Base-by-base conservation (phyloP, 2,888 invertebrate species). In the Miltochrista miniata region DNA sequence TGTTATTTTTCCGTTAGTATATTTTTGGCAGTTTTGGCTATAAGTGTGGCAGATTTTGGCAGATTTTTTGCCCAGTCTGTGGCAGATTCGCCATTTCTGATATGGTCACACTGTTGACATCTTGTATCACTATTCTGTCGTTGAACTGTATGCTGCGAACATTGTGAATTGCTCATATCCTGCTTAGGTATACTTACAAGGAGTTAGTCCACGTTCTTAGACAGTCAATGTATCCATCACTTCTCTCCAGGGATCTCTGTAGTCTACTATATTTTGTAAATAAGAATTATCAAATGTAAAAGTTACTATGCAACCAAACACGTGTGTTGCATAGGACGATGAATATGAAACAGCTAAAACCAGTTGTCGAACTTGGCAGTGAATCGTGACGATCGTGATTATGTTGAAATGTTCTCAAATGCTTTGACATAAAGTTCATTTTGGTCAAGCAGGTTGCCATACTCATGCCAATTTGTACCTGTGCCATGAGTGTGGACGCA, bases 291-390 rank as follows among this genome's bases (percentile, higher is more conserved):
- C 43, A 43, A 30, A 13, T 40, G 54, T 54, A 51, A 69, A 70
- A 78, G 83, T 24, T 24, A 24, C 64, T 83, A 69, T 81, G 76
- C 68, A 78, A 79, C 72, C 66, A 41, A 53, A 78, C 87, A 85
- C 83, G 85, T 85, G 85, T 77, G 79, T 65, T 65, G 62, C 57
- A 55, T 59, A 58, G 54, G 64, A 65, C 70, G 64, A 74, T 66
- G 69, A 73, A 78, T 81, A 70, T 74, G 81, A 82, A 81, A 86
- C 69, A 65, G 71, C 31, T 31, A 72, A 83, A 87, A 87, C 83
- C 80, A 81, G 86, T 87, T 82, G 76, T 81, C 84, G 85, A 87
- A 87, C 88, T 88, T 90, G 89, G 87, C 87, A 87, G 77, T 85
- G 85, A 87, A 87, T 82, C 82, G 72, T 69, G 64, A 64, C 55